phyloP scores from a whole-genome alignment of 1,140 invertebrate genomes.

The Drosophila littoralis region DNA sequence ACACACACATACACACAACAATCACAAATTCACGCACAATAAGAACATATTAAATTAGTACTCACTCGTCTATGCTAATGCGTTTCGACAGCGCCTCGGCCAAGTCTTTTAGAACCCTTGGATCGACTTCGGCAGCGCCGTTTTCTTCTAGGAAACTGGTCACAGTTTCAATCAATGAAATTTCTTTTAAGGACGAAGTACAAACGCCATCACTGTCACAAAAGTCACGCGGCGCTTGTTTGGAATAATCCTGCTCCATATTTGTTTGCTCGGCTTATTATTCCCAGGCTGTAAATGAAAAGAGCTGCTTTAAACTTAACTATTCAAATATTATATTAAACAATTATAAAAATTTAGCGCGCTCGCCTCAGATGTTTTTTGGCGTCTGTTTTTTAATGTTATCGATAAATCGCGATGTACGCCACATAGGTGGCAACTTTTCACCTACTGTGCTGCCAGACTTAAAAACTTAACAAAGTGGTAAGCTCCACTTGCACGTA shows the following conservation, averaged over 20 bases:
- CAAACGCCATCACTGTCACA: slow-evolving; percentile 53
- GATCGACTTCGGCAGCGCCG: slow-evolving; percentile 65
- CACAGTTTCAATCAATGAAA: slow-evolving; percentile 68
- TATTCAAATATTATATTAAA: background rate
- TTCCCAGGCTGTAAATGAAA: background rate
- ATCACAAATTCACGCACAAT: slow-evolving; percentile 14
- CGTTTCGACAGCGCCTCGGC: slow-evolving; percentile 71
- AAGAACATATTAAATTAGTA: slow-evolving; percentile 31
- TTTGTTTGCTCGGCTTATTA: background rate
- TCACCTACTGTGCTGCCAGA: background rate
- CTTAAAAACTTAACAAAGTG: slow-evolving; percentile 5
- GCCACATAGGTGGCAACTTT: background rate
- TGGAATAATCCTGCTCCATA: slow-evolving; percentile 59
- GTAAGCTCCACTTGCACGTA: slow-evolving; percentile 26
- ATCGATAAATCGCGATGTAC: slow-evolving; percentile 18
- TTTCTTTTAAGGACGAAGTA: slow-evolving; percentile 65
- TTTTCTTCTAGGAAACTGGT: slow-evolving; percentile 73
- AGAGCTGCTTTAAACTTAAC: background rate
- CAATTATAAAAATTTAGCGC: slow-evolving; percentile 47
- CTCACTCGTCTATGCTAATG: slow-evolving; percentile 68
- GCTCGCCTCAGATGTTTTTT: slow-evolving; percentile 43
- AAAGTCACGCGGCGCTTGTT: slow-evolving; percentile 57
- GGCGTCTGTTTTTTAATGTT: slow-evolving; percentile 30
- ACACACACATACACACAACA: background rate
- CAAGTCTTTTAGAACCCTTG: slow-evolving; percentile 56